Percentiles rank a stretch among this genome's conserved stretches.
These are phyloP conservation scores for Spea hammondii DNA, from an alignment of 2,797 vertebrate species.

Conservation along the genomic window DNA sequence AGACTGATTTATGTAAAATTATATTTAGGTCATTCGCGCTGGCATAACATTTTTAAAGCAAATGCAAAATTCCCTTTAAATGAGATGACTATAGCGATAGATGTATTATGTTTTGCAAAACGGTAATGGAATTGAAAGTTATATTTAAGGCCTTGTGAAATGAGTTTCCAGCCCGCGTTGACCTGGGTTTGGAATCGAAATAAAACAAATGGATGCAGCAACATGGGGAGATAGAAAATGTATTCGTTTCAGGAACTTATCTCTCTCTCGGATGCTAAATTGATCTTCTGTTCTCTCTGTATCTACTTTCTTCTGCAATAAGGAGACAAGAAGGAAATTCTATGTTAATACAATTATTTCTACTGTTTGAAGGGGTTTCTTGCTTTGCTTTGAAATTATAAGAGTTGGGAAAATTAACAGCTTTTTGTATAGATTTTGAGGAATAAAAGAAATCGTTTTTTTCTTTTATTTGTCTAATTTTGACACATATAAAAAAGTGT, in stretches of 20 bases:
- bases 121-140: conserved; percentile 14
- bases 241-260: conserved; percentile 15
- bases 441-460: neutral
- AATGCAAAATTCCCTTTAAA: conserved; percentile 14
- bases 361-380: too few relatives aligned
- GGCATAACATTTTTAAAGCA: conserved; percentile 23
- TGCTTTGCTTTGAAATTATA: too few relatives aligned
- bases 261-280: conserved; percentile 1
- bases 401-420: too few relatives aligned
- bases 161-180: neutral
- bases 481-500: too few relatives aligned
- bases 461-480: too few relatives aligned
- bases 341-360: too few relatives aligned
- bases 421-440: neutral
- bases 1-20: conserved; percentile 26
- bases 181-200: conserved; percentile 17
- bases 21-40: conserved; percentile 26
- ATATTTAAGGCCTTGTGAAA: conserved; percentile 18
- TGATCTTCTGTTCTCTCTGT: neutral
- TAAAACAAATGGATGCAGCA: conserved; percentile 19
- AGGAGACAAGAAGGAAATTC: neutral
- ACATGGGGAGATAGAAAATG: neutral
- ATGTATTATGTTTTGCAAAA: conserved; percentile 7
- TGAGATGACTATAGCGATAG: conserved; percentile 6
- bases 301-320: neutral